Evolutionary conservation across 2,797 vertebrate species (phyloP).

Genomic region (Austrolebias charrua): DNA sequence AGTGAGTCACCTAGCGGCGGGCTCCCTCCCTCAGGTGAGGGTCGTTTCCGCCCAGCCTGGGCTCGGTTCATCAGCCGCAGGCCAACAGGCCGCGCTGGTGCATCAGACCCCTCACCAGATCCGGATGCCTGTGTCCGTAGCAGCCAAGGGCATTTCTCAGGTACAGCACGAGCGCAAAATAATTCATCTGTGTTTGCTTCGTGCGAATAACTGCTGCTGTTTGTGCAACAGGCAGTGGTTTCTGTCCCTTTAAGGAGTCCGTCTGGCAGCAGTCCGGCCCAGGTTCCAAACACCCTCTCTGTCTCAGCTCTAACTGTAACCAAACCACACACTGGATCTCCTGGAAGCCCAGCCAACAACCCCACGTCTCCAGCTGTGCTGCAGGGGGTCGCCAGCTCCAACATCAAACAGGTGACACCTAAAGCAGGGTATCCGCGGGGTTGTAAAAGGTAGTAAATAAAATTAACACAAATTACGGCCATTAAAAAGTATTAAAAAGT

Average conservation of each 20-base stretch:
- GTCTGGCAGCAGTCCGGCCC: slow-evolving; percentile 75
- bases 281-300: slow-evolving; percentile 81
- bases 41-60: slow-evolving; percentile 87
- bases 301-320: slow-evolving; percentile 81
- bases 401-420: slow-evolving; percentile 90
- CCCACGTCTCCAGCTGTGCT: slow-evolving; percentile 79
- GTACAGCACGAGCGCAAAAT: slow-evolving; percentile 61
- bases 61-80: slow-evolving; percentile 72
- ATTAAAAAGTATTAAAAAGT: too few species aligned
- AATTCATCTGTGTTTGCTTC: neutral
- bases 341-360: slow-evolving; percentile 78
- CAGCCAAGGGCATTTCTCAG: slow-evolving; percentile 90
- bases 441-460: too few species aligned
- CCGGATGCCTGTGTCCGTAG: slow-evolving; percentile 85
- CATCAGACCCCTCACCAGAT: slow-evolving; percentile 88
- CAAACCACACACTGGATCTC: slow-evolving; percentile 84
- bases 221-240: slow-evolving; percentile 82
- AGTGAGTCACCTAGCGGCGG: slow-evolving; percentile 80
- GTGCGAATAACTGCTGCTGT: neutral
- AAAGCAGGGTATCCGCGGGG: too few species aligned
- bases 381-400: slow-evolving; percentile 88
- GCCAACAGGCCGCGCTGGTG: slow-evolving; percentile 82
- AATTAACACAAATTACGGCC: too few species aligned
- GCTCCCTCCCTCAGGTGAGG: slow-evolving; percentile 90
- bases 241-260: slow-evolving; percentile 89